Conservation (phyloP, 2,888 invertebrate species). For the Lysandra bellargus region DNA sequence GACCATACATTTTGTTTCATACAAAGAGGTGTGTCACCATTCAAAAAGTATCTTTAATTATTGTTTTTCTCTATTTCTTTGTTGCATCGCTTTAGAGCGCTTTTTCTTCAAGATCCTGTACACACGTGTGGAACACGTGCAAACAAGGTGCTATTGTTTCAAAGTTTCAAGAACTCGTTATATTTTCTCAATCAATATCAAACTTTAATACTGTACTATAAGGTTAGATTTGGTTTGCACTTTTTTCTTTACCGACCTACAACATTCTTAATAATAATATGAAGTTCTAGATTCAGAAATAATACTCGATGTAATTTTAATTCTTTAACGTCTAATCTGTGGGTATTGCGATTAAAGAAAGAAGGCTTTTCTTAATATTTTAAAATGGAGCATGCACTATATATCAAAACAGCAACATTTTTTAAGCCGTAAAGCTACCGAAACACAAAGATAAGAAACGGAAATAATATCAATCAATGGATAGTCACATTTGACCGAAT, state of each 20-base stretch:
- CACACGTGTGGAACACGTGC: conserved; percentile 62
- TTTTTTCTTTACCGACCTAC: conserved; percentile 34
- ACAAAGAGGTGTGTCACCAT: conserved; percentile 28
- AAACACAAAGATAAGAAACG: no score
- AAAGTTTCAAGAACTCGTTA: conserved; percentile 37
- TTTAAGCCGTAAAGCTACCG: no score
- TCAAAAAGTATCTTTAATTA: neutral
- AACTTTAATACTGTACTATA: conserved; percentile 22
- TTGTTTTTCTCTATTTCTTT: neutral
- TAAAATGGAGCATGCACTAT: no score
- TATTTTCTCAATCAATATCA: conserved; percentile 33
- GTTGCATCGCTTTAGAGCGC: conserved; percentile 10
- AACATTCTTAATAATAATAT: neutral
- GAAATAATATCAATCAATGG: no score
- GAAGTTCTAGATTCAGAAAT: neutral
- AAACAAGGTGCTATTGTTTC: conserved; percentile 59
- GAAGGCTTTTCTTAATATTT: no score
- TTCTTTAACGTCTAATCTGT: neutral
- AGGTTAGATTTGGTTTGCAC: conserved; percentile 11
- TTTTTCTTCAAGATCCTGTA: conserved; percentile 33
- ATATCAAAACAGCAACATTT: no score
- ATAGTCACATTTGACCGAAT: no score
- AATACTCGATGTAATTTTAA: neutral
- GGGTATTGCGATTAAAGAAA: neutral
- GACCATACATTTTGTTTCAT: neutral